phyloP scores from a whole-genome alignment of 2,888 invertebrate genomes.

The Antheraea assamensis region DNA sequence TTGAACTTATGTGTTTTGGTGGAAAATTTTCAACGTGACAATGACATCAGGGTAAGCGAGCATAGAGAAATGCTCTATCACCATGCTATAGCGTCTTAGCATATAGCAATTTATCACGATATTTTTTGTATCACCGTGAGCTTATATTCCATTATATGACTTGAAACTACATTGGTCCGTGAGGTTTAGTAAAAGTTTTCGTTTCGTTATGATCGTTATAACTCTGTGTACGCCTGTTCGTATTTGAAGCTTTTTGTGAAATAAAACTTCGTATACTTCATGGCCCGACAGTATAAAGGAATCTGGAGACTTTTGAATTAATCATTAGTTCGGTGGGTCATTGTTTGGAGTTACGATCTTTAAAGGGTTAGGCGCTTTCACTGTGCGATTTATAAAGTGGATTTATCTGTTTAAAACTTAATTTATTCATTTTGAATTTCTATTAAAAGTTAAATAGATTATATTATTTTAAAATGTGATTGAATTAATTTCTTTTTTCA shows the following conservation, averaged over 20 bases:
- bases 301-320: conserved; percentile 74
- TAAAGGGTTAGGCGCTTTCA: conserved; percentile 57
- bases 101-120: too few relatives aligned
- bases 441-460: conserved; percentile 8
- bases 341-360: conserved; percentile 65
- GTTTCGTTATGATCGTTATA: too few relatives aligned
- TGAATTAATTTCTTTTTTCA: not conserved
- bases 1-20: too few relatives aligned
- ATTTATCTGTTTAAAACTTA: conserved; percentile 58
- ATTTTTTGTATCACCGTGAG: too few relatives aligned
- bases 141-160: too few relatives aligned
- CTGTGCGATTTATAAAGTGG: conserved; percentile 57
- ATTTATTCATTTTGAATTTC: conserved; percentile 16
- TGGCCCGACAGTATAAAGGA: conserved; percentile 56
- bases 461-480: conserved; percentile 6
- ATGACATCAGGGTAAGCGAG: too few relatives aligned
- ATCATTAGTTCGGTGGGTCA: conserved; percentile 73
- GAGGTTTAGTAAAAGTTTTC: too few relatives aligned
- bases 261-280: conserved; percentile 34
- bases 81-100: too few relatives aligned
- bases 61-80: too few relatives aligned
- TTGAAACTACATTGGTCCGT: too few relatives aligned
- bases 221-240: too few relatives aligned
- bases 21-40: too few relatives aligned
- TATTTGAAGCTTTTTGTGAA: not conserved